phyloP scores from a whole-genome alignment of 2,113 vertebrate genomes.

The Tamias sibiricus region DNA sequence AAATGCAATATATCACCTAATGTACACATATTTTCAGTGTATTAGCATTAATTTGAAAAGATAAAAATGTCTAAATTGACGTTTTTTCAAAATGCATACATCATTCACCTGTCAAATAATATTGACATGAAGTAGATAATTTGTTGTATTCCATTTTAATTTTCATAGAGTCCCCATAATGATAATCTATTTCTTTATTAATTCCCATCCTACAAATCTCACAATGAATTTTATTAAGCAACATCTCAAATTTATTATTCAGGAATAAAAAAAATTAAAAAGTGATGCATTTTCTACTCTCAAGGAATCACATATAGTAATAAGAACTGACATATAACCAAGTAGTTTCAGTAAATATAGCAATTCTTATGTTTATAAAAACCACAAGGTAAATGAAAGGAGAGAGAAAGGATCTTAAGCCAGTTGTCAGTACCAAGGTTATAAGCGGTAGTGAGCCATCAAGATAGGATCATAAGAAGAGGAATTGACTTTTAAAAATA shows the following conservation, averaged over 20 bases:
- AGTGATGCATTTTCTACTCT: not conserved
- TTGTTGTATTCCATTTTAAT: not conserved
- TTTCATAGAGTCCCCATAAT: not conserved
- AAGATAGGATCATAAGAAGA: not conserved
- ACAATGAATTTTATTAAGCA: not conserved
- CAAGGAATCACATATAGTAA: not conserved
- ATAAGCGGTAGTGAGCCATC: not conserved
- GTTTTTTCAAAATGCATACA: not conserved
- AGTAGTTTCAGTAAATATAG: not conserved
- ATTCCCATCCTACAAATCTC: not conserved
- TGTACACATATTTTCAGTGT: slow-evolving; percentile 8
- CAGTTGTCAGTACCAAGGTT: not conserved
- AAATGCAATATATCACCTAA: not conserved
- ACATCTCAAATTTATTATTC: not conserved
- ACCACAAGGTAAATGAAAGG: not conserved
- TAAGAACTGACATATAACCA: not conserved
- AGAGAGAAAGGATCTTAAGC: not conserved
- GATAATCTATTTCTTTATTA: not conserved
- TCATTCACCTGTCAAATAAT: slow-evolving; percentile 35
- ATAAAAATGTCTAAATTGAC: slow-evolving; percentile 16
- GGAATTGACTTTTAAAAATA: not conserved
- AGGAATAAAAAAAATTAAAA: slow-evolving; percentile 2
- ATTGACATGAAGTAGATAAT: not conserved
- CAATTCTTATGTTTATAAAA: not conserved
- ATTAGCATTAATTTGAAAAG: not conserved